These are phyloP conservation scores for Lichenostomus cassidix DNA, from an alignment of 2,113 vertebrate species.

Conservation along the genomic window DNA sequence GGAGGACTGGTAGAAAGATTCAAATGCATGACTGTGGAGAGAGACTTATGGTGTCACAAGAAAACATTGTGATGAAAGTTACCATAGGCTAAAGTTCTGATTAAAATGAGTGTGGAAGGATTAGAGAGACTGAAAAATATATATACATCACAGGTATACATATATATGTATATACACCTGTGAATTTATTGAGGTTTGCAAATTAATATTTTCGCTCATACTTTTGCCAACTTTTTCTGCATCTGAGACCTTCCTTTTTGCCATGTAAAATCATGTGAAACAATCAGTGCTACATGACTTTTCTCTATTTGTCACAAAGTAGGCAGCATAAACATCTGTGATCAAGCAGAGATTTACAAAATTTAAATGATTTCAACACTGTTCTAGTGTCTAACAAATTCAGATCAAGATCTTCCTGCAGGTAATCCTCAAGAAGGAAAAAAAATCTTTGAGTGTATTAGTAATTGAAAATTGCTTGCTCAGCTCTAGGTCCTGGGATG, in stretches of 20 bases:
- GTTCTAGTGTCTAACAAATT: background rate
- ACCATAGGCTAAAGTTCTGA: background rate
- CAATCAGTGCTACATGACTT: background rate
- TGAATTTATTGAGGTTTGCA: background rate
- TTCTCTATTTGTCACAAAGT: background rate
- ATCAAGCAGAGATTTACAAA: background rate
- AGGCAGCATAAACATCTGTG: background rate
- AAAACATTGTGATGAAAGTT: background rate
- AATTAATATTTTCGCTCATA: background rate
- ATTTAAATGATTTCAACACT: background rate
- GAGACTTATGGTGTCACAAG: background rate
- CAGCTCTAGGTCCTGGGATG: background rate
- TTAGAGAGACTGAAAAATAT: too few relatives aligned
- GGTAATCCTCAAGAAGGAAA: background rate
- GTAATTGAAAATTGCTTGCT: background rate
- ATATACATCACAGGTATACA: too few relatives aligned
- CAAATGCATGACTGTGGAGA: background rate
- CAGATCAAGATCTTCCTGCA: background rate
- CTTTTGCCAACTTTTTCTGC: background rate
- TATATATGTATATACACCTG: background rate
- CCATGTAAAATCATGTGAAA: background rate
- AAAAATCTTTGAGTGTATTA: background rate
- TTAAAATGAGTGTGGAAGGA: background rate
- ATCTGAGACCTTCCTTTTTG: background rate
- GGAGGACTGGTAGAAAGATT: background rate